Percentiles rank a stretch among this genome's conserved stretches.
phyloP scores from a whole-genome alignment of 2,113 vertebrate genomes.

The Peromyscus californicus region DNA sequence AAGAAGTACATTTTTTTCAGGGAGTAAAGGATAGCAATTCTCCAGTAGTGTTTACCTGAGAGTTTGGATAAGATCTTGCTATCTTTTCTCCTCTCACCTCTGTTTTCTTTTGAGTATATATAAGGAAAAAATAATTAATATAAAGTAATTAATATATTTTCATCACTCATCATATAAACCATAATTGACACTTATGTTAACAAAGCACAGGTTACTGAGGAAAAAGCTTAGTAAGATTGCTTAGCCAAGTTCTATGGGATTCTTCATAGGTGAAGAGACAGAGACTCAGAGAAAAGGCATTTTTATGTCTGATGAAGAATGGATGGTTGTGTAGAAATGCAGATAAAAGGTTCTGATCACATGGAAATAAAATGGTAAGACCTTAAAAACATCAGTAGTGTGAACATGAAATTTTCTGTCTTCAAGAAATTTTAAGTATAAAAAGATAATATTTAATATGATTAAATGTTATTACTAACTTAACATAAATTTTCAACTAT shows the following conservation, averaged over 20 bases:
- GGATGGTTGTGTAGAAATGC: neutral
- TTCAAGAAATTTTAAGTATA: conserved; percentile 47
- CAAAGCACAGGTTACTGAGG: neutral
- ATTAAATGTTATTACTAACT: conserved; percentile 46
- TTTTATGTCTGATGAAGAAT: neutral
- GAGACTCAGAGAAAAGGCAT: neutral
- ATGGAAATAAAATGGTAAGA: neutral
- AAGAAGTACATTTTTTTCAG: neutral
- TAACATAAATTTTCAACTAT: conserved; percentile 17
- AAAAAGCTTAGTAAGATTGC: neutral
- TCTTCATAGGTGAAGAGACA: neutral
- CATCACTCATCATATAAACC: neutral
- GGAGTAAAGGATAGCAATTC: neutral
- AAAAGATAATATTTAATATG: conserved; percentile 48
- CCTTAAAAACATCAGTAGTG: neutral
- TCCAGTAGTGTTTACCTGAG: neutral
- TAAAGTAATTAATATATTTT: neutral
- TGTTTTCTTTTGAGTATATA: neutral
- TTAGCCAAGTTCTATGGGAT: neutral
- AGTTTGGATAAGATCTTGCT: neutral
- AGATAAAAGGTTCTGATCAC: neutral
- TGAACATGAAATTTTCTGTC: neutral
- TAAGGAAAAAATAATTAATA: neutral
- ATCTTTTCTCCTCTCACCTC: neutral
- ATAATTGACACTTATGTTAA: neutral